Evolutionary conservation across 2,113 vertebrate genomes (phyloP).

Genomic region (Galeopterus variegatus): DNA sequence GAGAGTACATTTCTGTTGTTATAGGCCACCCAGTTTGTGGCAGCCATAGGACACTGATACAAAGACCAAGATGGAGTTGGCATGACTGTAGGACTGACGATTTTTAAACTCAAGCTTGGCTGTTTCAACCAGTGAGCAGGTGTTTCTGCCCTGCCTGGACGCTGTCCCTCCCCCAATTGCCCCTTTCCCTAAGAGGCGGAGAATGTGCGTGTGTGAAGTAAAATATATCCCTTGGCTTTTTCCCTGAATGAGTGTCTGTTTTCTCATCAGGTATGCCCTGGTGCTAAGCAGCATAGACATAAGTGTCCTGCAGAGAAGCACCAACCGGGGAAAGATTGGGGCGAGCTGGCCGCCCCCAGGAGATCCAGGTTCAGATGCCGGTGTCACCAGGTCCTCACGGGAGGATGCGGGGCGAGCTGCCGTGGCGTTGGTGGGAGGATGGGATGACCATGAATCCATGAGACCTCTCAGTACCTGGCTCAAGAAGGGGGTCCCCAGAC

Average conservation of each 20-base stretch:
- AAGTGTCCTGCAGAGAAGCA: rapidly evolving
- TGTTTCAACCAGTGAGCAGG: rapidly evolving
- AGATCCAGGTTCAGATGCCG: background rate
- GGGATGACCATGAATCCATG: background rate
- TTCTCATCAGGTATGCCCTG: rapidly evolving
- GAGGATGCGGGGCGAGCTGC: background rate
- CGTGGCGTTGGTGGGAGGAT: background rate
- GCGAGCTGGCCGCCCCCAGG: too few species aligned
- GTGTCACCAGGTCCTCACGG: too few species aligned
- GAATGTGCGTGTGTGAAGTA: rapidly evolving
- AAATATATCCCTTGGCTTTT: background rate
- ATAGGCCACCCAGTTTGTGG: rapidly evolving
- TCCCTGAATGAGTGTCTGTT: rapidly evolving
- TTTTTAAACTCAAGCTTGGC: background rate
- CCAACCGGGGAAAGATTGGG: background rate
- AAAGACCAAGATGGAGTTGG: background rate
- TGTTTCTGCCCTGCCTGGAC: background rate
- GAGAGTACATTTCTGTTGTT: rapidly evolving
- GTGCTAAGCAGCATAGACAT: rapidly evolving
- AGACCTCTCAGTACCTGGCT: background rate
- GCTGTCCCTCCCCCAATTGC: rapidly evolving
- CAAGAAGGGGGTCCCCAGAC: background rate
- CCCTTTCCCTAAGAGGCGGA: too few species aligned
- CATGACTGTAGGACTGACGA: background rate
- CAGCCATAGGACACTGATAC: rapidly evolving